phyloP scores from a whole-genome alignment of 2,888 invertebrate species.

The Isotomurus palustris region DNA sequence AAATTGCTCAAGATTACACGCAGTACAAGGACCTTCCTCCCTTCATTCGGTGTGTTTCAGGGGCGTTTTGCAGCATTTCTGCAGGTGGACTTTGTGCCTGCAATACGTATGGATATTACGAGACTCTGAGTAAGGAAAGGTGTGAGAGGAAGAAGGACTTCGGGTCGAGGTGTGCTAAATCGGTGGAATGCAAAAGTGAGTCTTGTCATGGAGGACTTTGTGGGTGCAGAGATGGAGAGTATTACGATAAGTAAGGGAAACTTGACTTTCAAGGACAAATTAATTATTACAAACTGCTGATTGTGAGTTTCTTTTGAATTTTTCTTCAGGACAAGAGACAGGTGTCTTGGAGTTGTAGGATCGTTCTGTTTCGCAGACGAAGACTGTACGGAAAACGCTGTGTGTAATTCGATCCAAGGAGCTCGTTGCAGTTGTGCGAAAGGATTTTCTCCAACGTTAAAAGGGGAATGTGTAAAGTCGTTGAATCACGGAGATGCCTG shows the following conservation, averaged over 20 bases:
- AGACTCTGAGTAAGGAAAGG: conserved; percentile 18
- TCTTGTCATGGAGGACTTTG: conserved; percentile 30
- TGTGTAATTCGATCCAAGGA: conserved; percentile 21
- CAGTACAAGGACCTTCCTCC: conserved; percentile 35
- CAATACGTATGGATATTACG: conserved; percentile 33
- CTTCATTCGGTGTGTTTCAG: conserved; percentile 30
- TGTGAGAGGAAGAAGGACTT: conserved; percentile 33
- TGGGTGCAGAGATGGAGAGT: conserved; percentile 32
- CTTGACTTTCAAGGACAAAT: not conserved
- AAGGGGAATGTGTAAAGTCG: conserved; percentile 27
- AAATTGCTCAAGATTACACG: conserved; percentile 29
- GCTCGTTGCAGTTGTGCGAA: conserved; percentile 28
- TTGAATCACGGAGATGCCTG: conserved; percentile 29
- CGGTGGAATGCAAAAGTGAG: conserved; percentile 31
- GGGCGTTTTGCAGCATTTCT: conserved; percentile 36
- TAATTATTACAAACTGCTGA: not conserved
- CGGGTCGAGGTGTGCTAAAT: conserved; percentile 24
- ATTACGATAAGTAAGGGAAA: conserved; percentile 21
- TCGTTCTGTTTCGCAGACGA: conserved; percentile 34
- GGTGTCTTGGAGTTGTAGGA: conserved; percentile 26
- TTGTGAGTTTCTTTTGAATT: not conserved
- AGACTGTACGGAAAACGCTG: conserved; percentile 30
- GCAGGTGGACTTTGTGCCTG: conserved; percentile 37
- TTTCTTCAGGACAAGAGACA: conserved; percentile 9
- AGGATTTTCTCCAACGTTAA: conserved; percentile 22